phyloP scores from a whole-genome alignment of 2,888 invertebrate genomes.

The Erebia palarica region DNA sequence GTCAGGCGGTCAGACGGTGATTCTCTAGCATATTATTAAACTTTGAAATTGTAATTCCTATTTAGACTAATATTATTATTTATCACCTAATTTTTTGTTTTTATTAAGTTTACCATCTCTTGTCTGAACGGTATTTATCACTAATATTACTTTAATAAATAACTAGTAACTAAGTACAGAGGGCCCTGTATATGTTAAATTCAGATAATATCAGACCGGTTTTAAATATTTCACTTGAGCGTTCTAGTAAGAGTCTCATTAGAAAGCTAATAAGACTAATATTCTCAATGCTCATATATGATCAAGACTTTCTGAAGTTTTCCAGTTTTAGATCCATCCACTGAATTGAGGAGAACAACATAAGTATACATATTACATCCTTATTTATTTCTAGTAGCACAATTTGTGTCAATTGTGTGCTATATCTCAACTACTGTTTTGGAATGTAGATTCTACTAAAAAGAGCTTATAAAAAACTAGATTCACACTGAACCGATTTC shows the following conservation, averaged over 20 bases:
- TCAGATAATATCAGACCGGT: conserved; percentile 38
- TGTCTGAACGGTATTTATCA: background rate
- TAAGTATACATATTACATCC: background rate
- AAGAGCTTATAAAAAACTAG: too few species aligned
- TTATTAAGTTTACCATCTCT: background rate
- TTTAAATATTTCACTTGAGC: conserved; percentile 31
- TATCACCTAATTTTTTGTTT: conserved; percentile 12
- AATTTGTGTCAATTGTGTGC: too few species aligned
- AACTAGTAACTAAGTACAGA: conserved; percentile 17
- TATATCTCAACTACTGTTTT: too few species aligned
- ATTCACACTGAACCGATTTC: too few species aligned
- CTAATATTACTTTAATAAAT: background rate
- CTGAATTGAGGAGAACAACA: too few species aligned
- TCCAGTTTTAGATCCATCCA: too few species aligned
- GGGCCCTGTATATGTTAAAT: background rate
- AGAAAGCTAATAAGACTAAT: conserved; percentile 5
- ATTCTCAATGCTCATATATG: background rate
- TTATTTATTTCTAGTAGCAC: background rate
- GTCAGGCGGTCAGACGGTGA: conserved; percentile 50
- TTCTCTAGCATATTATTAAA: conserved; percentile 42
- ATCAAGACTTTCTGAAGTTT: background rate
- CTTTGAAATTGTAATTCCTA: conserved; percentile 45
- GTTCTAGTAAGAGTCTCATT: conserved; percentile 29
- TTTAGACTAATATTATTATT: conserved; percentile 41
- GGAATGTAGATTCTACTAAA: too few species aligned